Conservation (phyloP, 1,140 invertebrate genomes). For the Euwallacea fornicatus region DNA sequence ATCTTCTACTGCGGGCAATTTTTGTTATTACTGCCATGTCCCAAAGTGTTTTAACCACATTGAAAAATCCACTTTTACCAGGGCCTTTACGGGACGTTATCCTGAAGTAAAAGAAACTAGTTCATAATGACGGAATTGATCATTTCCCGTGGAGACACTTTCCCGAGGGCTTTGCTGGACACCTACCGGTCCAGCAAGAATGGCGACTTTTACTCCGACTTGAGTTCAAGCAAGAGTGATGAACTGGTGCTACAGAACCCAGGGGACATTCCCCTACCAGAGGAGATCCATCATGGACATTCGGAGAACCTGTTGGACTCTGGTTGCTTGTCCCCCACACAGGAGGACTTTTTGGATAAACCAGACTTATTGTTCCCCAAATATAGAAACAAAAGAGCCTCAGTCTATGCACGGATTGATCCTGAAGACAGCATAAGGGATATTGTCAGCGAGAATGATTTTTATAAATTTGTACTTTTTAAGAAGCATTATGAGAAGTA, state of each 20-base stretch:
- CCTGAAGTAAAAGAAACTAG: neutral
- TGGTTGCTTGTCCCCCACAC: slow-evolving; percentile 43
- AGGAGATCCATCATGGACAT: slow-evolving; percentile 51
- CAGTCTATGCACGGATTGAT: slow-evolving; percentile 59
- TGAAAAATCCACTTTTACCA: no score
- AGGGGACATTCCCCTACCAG: slow-evolving; percentile 45
- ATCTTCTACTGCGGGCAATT: no score
- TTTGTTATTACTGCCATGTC: no score
- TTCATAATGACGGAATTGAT: slow-evolving; percentile 50
- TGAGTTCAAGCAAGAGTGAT: slow-evolving; percentile 52
- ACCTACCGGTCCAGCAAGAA: slow-evolving; percentile 46
- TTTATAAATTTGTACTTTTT: slow-evolving; percentile 67
- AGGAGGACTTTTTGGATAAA: slow-evolving; percentile 49
- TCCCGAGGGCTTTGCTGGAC: slow-evolving; percentile 51
- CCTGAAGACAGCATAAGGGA: slow-evolving; percentile 67
- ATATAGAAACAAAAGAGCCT: slow-evolving; percentile 39
- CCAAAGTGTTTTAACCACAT: no score
- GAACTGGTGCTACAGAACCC: slow-evolving; percentile 52
- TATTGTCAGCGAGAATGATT: slow-evolving; percentile 66
- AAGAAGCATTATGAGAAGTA: slow-evolving; percentile 69
- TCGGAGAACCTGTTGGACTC: slow-evolving; percentile 51
- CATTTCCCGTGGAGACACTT: slow-evolving; percentile 51
- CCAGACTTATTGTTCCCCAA: slow-evolving; percentile 44
- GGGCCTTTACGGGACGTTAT: no score
- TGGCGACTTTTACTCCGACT: slow-evolving; percentile 49